phyloP scores from a whole-genome alignment of 2,113 vertebrate species.

The Vanacampus margaritifer region DNA sequence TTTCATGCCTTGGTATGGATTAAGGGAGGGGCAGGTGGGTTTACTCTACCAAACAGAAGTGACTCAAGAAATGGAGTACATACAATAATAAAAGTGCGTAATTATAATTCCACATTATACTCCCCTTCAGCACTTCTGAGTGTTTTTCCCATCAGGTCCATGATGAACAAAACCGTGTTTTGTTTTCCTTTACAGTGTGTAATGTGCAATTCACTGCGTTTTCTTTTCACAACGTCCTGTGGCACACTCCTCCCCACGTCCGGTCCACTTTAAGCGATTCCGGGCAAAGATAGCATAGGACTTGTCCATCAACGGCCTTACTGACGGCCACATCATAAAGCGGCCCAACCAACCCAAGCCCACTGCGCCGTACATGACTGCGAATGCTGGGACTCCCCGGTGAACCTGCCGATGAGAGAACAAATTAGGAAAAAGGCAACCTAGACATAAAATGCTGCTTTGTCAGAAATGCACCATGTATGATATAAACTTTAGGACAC shows the following conservation, averaged over 20 bases:
- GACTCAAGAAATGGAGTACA: too few species aligned
- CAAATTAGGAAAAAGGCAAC: not conserved
- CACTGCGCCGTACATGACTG: slow-evolving; percentile 63
- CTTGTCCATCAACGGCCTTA: slow-evolving; percentile 62
- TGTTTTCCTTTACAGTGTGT: too few species aligned
- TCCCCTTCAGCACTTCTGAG: not conserved
- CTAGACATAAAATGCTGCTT: not conserved
- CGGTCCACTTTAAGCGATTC: slow-evolving; percentile 67
- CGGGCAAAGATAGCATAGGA: slow-evolving; percentile 60
- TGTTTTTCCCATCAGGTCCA: not conserved
- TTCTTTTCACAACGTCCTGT: slow-evolving; percentile 58
- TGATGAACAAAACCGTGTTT: too few species aligned
- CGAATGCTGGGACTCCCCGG: slow-evolving; percentile 58
- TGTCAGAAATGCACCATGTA: too few species aligned
- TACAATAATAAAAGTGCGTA: too few species aligned
- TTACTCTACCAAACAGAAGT: not conserved
- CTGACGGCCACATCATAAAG: slow-evolving; percentile 55
- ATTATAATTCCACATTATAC: too few species aligned
- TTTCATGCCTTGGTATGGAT: not conserved
- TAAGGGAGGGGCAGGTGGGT: not conserved
- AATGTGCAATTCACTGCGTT: not conserved
- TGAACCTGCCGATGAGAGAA: slow-evolving; percentile 47
- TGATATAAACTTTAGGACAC: not conserved
- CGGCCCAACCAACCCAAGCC: slow-evolving; percentile 59
- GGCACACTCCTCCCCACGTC: slow-evolving; percentile 49